Conservation (phyloP, 2,888 invertebrate genomes). For the Alloscopus bannaensis region DNA sequence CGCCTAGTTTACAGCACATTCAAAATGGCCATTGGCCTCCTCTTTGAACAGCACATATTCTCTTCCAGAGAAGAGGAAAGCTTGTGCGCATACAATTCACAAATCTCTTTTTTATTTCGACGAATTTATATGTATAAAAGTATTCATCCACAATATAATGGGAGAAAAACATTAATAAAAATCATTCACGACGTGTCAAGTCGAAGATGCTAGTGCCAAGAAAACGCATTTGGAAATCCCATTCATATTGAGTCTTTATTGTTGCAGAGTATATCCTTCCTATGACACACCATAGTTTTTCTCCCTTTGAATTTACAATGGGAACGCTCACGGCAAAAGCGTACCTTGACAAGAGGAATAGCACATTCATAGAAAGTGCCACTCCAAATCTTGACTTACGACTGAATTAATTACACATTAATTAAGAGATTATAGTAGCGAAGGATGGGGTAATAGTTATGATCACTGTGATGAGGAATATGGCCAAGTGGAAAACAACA, state of each 20-base stretch:
- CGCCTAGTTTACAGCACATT: constrained; percentile 61
- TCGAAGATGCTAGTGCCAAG: constrained; percentile 54
- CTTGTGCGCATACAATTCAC: constrained; percentile 40
- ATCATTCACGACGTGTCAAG: constrained; percentile 62
- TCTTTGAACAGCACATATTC: constrained; percentile 14
- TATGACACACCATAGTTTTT: no score
- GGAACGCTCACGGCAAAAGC: constrained; percentile 11
- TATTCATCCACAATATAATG: constrained; percentile 46
- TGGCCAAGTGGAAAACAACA: background rate
- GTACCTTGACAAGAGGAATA: constrained; percentile 45
- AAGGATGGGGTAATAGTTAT: constrained; percentile 55
- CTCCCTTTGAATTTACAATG: no score
- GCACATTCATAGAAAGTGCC: constrained; percentile 55
- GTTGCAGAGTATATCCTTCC: background rate
- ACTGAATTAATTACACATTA: constrained; percentile 73
- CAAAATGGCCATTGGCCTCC: constrained; percentile 62
- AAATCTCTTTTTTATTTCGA: constrained; percentile 8
- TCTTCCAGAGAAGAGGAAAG: no score
- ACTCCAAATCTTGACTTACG: constrained; percentile 72
- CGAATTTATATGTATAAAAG: no score
- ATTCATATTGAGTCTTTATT: no score
- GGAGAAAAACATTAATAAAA: constrained; percentile 56
- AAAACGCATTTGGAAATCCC: constrained; percentile 21
- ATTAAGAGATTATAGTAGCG: constrained; percentile 71
- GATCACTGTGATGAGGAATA: constrained; percentile 43